These are phyloP conservation scores for Schizothorax lantsangensis DNA, from an alignment of 2,797 vertebrate species.

Conservation along the genomic window DNA sequence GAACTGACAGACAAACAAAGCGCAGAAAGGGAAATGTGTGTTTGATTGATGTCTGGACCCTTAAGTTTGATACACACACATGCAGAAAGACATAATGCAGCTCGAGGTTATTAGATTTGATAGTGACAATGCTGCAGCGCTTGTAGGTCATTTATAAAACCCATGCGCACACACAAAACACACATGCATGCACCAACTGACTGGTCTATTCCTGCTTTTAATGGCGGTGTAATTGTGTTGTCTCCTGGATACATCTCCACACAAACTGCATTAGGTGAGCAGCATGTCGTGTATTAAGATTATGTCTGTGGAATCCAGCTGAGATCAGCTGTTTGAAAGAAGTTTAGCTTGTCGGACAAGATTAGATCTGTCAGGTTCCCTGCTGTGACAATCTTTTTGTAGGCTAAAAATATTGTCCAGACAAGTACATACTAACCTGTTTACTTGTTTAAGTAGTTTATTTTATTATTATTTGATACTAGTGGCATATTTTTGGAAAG, in stretches of 20 bases:
- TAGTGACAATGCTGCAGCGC: constrained; percentile 36
- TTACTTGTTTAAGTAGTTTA: background rate
- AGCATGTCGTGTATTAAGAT: constrained; percentile 29
- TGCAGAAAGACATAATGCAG: background rate
- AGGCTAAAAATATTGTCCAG: background rate
- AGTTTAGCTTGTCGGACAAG: constrained; percentile 12
- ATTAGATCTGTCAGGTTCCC: constrained; percentile 32
- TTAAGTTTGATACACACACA: background rate
- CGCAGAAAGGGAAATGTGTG: background rate
- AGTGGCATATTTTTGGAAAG: background rate
- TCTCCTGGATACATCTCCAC: constrained; percentile 44
- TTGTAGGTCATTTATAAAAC: constrained; percentile 41
- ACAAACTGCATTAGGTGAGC: constrained; percentile 50
- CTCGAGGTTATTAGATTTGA: constrained; percentile 42
- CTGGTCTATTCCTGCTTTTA: constrained; percentile 54
- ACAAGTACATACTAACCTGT: constrained; percentile 2
- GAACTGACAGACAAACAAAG: constrained; percentile 14
- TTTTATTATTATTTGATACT: background rate
- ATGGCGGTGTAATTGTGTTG: constrained; percentile 44
- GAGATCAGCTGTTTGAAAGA: constrained; percentile 21
- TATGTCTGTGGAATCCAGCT: constrained; percentile 12
- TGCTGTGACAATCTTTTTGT: background rate
- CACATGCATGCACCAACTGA: constrained; percentile 35
- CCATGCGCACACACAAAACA: constrained; percentile 19
- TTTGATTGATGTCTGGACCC: constrained; percentile 23